Evolutionary conservation across 2,888 invertebrate genomes (phyloP).

Genomic region (Tetragonula carbonaria): DNA sequence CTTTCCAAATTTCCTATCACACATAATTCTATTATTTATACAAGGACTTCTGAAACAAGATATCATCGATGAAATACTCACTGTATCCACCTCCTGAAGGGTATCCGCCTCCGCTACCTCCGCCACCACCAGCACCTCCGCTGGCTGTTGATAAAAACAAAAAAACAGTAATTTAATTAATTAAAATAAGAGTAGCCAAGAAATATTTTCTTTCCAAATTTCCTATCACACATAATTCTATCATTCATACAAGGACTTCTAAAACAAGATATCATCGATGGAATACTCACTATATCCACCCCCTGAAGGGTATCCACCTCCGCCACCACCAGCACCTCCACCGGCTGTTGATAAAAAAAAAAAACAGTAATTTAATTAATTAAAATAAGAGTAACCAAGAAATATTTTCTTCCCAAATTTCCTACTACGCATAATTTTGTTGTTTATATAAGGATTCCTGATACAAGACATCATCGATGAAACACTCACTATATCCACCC

Average conservation of each 20-base stretch:
- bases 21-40: not conserved
- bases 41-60: not conserved
- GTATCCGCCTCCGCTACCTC: slow-evolving; percentile 58
- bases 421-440: not conserved
- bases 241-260: not conserved
- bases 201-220: not conserved
- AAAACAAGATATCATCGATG: not conserved
- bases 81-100: slow-evolving; percentile 43
- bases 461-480: not conserved
- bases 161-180: not conserved
- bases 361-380: not conserved
- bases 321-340: slow-evolving; percentile 60
- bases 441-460: not conserved
- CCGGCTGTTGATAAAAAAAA: slow-evolving; percentile 48
- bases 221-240: not conserved
- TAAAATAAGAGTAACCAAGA: not conserved
- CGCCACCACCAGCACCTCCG: slow-evolving; percentile 57
- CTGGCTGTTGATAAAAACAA: slow-evolving; percentile 49
- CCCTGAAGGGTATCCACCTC: slow-evolving; percentile 47
- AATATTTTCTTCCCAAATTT: not conserved
- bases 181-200: not conserved
- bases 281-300: slow-evolving; percentile 44
- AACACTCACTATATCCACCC: slow-evolving; percentile 44
- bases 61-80: slow-evolving; percentile 18
- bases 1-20: not conserved